These are phyloP conservation scores for Columba janthina DNA, from an alignment of 2,113 vertebrate genomes.

Conservation along the genomic window DNA sequence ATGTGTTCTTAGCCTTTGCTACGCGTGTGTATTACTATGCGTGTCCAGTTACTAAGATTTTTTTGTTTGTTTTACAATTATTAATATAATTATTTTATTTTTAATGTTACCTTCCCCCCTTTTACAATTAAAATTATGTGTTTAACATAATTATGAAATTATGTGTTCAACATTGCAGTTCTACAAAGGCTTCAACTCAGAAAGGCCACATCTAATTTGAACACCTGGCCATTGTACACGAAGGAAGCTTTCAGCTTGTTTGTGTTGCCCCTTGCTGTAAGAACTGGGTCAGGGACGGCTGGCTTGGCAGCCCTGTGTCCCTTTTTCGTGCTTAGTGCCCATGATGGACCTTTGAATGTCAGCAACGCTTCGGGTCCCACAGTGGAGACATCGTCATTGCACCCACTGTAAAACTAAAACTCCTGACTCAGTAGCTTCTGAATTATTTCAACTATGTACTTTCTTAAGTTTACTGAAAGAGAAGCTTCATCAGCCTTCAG, in stretches of 20 bases:
- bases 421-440: neutral
- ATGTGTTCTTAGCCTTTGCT: neutral
- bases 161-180: neutral
- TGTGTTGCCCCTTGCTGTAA: neutral
- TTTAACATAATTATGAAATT: neutral
- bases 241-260: neutral
- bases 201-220: neutral
- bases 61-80: neutral
- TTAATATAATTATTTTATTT: too few species aligned
- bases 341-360: neutral
- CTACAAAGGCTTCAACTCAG: neutral
- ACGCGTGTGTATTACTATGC: neutral
- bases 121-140: neutral
- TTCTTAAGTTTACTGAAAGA: neutral
- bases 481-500: neutral
- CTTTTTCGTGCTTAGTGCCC: neutral
- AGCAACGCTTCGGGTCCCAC: neutral
- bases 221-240: neutral
- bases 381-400: neutral
- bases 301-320: neutral
- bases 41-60: neutral
- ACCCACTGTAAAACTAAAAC: neutral
- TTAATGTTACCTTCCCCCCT: fast-evolving
- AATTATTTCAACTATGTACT: neutral
- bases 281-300: neutral